These are phyloP conservation scores for Hippocampus comes DNA, from an alignment of 2,113 vertebrate genomes.

Conservation along the genomic window DNA sequence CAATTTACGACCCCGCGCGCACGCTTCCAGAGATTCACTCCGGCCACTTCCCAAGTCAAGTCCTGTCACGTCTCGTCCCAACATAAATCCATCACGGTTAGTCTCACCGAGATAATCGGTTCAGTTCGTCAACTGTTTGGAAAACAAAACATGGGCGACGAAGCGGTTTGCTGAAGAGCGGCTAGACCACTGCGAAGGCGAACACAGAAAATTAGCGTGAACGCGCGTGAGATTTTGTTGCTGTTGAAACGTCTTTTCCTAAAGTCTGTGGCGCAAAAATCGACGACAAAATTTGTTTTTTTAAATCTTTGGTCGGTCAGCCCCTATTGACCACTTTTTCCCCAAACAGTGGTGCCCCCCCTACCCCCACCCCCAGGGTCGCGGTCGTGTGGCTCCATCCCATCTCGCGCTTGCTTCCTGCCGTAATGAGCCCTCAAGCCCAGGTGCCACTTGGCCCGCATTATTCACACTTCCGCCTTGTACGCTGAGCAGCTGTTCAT, in stretches of 20 bases:
- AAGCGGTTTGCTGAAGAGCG: too few species aligned
- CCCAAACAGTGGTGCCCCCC: too few species aligned
- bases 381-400: constrained; percentile 32
- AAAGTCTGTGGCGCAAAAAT: too few species aligned
- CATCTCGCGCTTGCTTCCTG: constrained; percentile 50
- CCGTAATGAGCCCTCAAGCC: constrained; percentile 61
- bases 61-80: neutral
- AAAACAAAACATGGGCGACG: neutral
- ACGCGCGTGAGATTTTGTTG: too few species aligned
- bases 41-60: neutral
- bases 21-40: neutral
- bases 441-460: constrained; percentile 55
- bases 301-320: too few species aligned
- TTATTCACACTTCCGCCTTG: constrained; percentile 56
- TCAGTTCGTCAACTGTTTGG: neutral
- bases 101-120: neutral
- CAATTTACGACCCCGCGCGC: neutral
- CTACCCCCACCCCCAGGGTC: too few species aligned
- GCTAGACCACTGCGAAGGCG: too few species aligned
- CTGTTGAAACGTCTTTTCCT: too few species aligned
- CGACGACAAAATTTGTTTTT: too few species aligned
- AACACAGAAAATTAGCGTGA: too few species aligned
- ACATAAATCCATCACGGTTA: constrained; percentile 2
- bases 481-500: constrained; percentile 68
- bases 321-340: too few species aligned